These are phyloP conservation scores for Eilema sororculum DNA, from an alignment of 2,888 invertebrate genomes.

Conservation along the genomic window DNA sequence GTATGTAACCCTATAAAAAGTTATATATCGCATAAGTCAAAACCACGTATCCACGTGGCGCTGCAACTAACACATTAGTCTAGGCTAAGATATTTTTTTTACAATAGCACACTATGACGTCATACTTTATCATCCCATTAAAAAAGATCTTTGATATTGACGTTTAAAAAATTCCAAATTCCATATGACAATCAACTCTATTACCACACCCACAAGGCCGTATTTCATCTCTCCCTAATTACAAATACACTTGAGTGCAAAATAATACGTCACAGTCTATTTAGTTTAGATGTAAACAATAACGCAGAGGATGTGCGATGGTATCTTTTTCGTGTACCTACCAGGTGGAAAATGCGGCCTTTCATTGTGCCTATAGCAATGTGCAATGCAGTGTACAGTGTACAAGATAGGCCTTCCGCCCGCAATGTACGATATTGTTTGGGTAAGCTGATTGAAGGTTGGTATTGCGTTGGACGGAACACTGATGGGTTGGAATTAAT, in stretches of 20 bases:
- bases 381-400: constrained; percentile 52
- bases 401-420: constrained; percentile 28
- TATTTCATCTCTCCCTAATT: constrained; percentile 39
- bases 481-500: background rate
- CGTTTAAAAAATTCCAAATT: background rate
- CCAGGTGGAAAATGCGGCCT: constrained; percentile 61
- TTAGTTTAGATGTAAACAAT: constrained; percentile 60
- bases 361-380: constrained; percentile 58
- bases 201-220: constrained; percentile 18
- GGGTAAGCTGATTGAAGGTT: background rate
- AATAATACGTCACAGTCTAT: constrained; percentile 62
- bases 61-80: no score
- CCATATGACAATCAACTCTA: background rate
- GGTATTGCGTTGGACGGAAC: background rate
- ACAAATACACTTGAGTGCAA: constrained; percentile 50
- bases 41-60: no score
- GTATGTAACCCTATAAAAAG: no score
- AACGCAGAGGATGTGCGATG: constrained; percentile 56
- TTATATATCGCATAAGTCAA: no score
- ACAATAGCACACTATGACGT: no score
- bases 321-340: constrained; percentile 60
- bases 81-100: no score
- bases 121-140: no score
- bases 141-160: no score
- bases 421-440: constrained; percentile 6